Evolutionary conservation across 2,113 vertebrate species (phyloP).

Genomic region (Pangasianodon gigas): DNA sequence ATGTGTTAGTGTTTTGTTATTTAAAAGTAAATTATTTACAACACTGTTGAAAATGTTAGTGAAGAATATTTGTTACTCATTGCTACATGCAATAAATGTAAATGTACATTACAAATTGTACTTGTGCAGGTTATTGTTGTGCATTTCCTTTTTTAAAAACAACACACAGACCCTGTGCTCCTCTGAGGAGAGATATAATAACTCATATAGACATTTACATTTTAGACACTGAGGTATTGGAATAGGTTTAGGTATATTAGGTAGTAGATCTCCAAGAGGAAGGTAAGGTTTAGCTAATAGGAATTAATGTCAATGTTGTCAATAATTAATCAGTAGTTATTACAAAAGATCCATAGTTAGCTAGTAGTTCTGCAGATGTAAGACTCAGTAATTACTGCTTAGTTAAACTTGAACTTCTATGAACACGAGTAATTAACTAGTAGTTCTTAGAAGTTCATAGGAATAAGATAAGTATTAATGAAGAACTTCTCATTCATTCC

Average conservation of each 20-base stretch:
- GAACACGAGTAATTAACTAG: neutral
- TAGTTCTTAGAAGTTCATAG: neutral
- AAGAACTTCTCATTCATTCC: neutral
- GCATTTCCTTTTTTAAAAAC: neutral
- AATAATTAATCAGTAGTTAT: neutral
- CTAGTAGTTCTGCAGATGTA: neutral
- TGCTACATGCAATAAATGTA: neutral
- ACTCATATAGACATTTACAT: neutral
- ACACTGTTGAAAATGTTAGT: neutral
- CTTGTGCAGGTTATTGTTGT: neutral
- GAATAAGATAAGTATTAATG: neutral
- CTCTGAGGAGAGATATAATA: neutral
- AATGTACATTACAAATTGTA: neutral
- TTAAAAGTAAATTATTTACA: neutral
- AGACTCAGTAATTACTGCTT: neutral
- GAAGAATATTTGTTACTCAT: neutral
- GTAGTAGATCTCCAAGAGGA: neutral
- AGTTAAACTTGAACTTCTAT: neutral
- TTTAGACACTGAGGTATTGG: neutral
- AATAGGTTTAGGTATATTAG: neutral
- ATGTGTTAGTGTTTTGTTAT: neutral
- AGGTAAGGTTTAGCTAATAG: neutral
- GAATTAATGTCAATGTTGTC: neutral
- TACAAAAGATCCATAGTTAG: neutral
- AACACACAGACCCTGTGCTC: neutral